A percentile compares a stretch with the other conserved stretches of the same genome.
phyloP scores from a whole-genome alignment of 2,113 vertebrate genomes.

The Acrocephalus arundinaceus region DNA sequence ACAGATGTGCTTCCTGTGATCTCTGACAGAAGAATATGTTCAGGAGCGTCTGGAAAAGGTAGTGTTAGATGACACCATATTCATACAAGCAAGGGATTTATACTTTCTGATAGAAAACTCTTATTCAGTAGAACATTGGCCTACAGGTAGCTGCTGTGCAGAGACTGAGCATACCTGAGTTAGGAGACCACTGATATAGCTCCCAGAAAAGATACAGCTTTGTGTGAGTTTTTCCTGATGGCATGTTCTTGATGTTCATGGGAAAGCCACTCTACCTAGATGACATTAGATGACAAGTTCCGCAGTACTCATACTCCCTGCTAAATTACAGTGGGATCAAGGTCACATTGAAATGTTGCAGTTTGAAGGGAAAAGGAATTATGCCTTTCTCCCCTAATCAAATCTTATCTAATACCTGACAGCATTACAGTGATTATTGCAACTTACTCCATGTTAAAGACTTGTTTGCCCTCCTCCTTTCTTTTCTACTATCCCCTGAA shows the following conservation, averaged over 20 bases:
- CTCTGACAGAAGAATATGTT: not conserved
- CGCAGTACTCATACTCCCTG: not conserved
- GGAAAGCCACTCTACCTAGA: not conserved
- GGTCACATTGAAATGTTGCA: not conserved
- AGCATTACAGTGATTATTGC: not conserved
- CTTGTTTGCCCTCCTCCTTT: not conserved
- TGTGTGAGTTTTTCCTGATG: not conserved
- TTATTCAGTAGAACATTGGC: not conserved
- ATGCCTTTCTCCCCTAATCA: not conserved
- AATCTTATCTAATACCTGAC: not conserved
- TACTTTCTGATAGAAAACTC: not conserved
- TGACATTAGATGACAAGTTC: not conserved
- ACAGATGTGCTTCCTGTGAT: not conserved
- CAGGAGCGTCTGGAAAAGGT: not conserved
- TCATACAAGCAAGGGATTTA: not conserved
- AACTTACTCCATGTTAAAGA: not conserved
- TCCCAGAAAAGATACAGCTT: not conserved
- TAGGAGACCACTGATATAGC: not conserved
- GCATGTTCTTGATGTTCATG: not conserved
- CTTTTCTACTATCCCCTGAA: not conserved
- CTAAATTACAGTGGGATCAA: not conserved
- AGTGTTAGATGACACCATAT: not conserved
- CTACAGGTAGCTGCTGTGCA: not conserved
- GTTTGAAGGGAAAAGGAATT: not conserved
- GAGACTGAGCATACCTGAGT: not conserved